phyloP scores from a whole-genome alignment of 2,113 vertebrate genomes.

The Aphyosemion australe region DNA sequence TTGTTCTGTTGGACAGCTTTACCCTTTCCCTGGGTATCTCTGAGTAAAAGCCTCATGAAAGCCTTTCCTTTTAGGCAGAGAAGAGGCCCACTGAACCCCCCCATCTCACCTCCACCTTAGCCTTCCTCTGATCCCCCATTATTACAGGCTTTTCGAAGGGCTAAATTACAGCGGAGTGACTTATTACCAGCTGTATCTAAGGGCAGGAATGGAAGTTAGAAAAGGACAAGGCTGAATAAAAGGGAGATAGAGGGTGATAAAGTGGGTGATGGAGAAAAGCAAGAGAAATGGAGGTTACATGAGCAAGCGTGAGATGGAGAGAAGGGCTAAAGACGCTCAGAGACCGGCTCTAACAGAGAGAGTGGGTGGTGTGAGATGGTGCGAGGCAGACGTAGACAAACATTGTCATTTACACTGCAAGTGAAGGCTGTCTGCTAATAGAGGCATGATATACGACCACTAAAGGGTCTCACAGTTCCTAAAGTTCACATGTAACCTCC shows the following conservation, averaged over 20 bases:
- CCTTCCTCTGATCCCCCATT: constrained; percentile 54
- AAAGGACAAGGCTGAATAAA: constrained; percentile 31
- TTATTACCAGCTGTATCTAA: constrained; percentile 63
- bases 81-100: constrained; percentile 34
- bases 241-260: constrained; percentile 29
- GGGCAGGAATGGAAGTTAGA: constrained; percentile 33
- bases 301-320: constrained; percentile 18
- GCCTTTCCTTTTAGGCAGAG: constrained; percentile 36
- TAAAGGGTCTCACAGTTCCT: constrained; percentile 37
- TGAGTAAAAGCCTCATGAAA: constrained; percentile 46
- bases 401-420: constrained; percentile 56
- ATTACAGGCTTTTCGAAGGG: constrained; percentile 65
- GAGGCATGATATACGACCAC: constrained; percentile 51
- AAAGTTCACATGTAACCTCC: constrained; percentile 45
- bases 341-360: constrained; percentile 23
- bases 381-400: constrained; percentile 51
- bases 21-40: not conserved
- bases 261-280: constrained; percentile 25
- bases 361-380: constrained; percentile 17
- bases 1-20: constrained; percentile 16
- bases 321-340: constrained; percentile 27
- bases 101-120: constrained; percentile 49
- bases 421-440: constrained; percentile 49
- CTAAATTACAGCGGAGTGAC: constrained; percentile 74
- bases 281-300: constrained; percentile 39